phyloP scores from a whole-genome alignment of 1,140 invertebrate genomes.

The Trichogramma pretiosum region DNA sequence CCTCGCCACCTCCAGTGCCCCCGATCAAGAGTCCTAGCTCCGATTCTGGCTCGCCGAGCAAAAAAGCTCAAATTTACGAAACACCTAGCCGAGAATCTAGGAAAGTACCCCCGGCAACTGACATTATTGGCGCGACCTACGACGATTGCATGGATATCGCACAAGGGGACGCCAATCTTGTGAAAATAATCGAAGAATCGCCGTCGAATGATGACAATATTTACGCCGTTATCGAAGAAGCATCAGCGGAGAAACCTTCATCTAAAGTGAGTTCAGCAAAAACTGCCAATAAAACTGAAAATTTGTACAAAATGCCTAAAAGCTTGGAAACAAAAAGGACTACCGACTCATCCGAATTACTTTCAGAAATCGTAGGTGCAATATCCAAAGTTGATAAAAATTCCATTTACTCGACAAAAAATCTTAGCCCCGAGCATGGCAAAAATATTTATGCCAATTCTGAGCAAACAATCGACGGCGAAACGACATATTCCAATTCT shows the following conservation, averaged over 20 bases:
- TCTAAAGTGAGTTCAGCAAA: slow-evolving; percentile 12
- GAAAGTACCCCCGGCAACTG: slow-evolving; percentile 17
- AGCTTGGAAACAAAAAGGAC: not conserved
- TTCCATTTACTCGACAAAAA: slow-evolving; percentile 74
- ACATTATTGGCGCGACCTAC: slow-evolving; percentile 37
- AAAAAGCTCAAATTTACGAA: too few relatives aligned
- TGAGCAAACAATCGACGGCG: not conserved
- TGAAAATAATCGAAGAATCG: slow-evolving; percentile 57
- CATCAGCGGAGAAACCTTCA: slow-evolving; percentile 31
- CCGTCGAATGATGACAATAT: slow-evolving; percentile 67
- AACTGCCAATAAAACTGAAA: slow-evolving; percentile 19
- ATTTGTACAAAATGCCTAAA: slow-evolving; percentile 32
- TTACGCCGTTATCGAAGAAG: slow-evolving; percentile 77
- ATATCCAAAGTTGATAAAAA: slow-evolving; percentile 76
- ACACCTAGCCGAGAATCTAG: too few relatives aligned
- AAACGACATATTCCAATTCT: not conserved
- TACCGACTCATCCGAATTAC: slow-evolving; percentile 56
- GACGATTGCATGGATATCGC: slow-evolving; percentile 74
- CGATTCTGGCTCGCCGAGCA: too few relatives aligned
- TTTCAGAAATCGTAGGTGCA: slow-evolving; percentile 78
- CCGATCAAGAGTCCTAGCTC: too few relatives aligned
- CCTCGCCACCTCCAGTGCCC: slow-evolving; percentile 56
- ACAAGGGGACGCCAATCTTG: slow-evolving; percentile 47
- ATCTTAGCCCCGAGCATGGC: slow-evolving; percentile 46
- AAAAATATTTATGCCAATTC: not conserved